These are phyloP conservation scores for Microplitis manilae DNA, from an alignment of 2,888 invertebrate genomes.

Conservation along the genomic window DNA sequence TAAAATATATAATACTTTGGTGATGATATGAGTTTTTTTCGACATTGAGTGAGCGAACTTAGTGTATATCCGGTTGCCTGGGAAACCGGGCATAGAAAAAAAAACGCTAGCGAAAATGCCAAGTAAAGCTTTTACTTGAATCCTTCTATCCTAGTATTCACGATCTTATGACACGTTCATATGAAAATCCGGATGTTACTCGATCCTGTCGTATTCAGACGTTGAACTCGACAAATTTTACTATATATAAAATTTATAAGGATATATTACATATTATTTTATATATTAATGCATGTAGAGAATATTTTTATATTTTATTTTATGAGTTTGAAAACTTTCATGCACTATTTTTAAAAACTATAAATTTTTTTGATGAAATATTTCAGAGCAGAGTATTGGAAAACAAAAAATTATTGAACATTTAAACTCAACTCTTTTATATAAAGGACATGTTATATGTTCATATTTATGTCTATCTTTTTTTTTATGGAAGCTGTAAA, in stretches of 20 bases:
- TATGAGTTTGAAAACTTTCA: too few relatives aligned
- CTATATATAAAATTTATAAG: background rate
- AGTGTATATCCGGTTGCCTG: slow-evolving; percentile 20
- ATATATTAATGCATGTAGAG: background rate
- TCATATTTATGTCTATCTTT: too few relatives aligned
- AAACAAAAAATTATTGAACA: background rate
- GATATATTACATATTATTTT: background rate
- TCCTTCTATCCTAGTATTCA: background rate
- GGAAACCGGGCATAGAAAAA: background rate
- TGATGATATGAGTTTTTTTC: slow-evolving; percentile 2
- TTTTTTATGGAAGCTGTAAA: too few relatives aligned
- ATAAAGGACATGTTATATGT: slow-evolving; percentile 13
- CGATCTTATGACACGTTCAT: background rate
- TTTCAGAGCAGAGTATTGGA: background rate
- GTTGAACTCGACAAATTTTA: background rate
- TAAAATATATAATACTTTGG: slow-evolving; percentile 3
- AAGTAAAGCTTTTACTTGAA: slow-evolving; percentile 18
- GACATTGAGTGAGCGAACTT: slow-evolving; percentile 8
- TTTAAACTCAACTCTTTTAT: background rate
- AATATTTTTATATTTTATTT: background rate
- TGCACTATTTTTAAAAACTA: too few relatives aligned
- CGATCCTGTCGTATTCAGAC: background rate
- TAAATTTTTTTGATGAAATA: too few relatives aligned
- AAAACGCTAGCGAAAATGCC: background rate
- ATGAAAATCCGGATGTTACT: slow-evolving; percentile 13